Evolutionary conservation across 2,797 vertebrate genomes (phyloP).

Genomic region (Neopelma chrysocephalum): DNA sequence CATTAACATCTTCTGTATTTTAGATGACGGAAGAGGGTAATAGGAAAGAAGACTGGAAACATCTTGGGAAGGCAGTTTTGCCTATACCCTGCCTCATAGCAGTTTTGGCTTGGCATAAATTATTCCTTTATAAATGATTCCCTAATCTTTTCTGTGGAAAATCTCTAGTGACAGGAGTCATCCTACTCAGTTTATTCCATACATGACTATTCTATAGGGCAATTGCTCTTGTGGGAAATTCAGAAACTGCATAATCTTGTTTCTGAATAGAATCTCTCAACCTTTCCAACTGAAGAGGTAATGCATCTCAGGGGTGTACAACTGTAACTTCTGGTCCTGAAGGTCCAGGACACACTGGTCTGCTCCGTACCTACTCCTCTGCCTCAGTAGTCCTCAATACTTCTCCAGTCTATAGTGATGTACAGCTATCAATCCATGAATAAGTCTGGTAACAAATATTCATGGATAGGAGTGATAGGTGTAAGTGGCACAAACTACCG

Average conservation of each 20-base stretch:
- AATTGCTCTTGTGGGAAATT: background rate
- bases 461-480: background rate
- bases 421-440: background rate
- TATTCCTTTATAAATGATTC: background rate
- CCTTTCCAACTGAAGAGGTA: background rate
- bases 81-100: background rate
- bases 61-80: background rate
- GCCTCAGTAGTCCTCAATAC: background rate
- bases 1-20: background rate
- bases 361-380: background rate
- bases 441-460: background rate
- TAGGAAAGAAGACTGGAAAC: background rate
- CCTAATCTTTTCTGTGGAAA: background rate
- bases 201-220: background rate
- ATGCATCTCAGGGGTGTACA: background rate
- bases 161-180: background rate
- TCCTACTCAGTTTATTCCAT: background rate
- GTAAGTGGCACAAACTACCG: background rate
- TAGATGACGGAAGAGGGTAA: background rate
- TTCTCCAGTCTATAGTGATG: background rate
- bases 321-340: background rate
- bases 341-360: background rate
- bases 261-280: background rate
- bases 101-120: background rate
- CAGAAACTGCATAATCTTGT: background rate